Evolutionary conservation across 1,140 invertebrate species (phyloP), one percentile per base, ranked within the genome.

Genomic region (Octopus bimaculoides): DNA sequence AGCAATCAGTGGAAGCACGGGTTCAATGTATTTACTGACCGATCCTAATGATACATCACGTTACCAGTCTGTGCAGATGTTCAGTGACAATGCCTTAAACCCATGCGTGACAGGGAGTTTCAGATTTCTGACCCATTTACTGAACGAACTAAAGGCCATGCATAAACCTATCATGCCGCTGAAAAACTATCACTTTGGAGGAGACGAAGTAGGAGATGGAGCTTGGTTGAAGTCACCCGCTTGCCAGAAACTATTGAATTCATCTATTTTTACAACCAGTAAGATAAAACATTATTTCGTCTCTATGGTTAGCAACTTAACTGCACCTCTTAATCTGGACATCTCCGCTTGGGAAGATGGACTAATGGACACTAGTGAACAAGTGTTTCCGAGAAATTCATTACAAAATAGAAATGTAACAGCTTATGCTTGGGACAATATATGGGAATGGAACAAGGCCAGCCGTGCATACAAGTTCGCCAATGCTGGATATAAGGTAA

Each of bases 291-390:
- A 82, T 56, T 83, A 84, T 74, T 85, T 86, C 56, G 78, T 85
- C 55, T 69, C 53, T 7, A 75, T 80, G 26, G 75, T 87, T 9
- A 69, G 84, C 0, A 77, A 83, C 8, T 83, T 88, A 5, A 81
- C 84, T 26, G 20, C 73, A 52, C 52, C 55, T 0, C 77, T 80
- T 7, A 83, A 82, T 1, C 61, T 89, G 5, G 74, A 85, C 10
- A 52, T 89, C 9, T 84, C 79, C 0, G 86, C 83, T 2, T 89
- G 88, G 88, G 88, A 89, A 75, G 88, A 89, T 75, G 88, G 85
- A 0, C 75, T 88, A 20, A 83, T 86, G 78, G 76, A 80, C 6
- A 54, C 71, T 7, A 77, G 80, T 9, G 83, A 82, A 52, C n/a
- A 77, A 5, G 87, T 86, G 0, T 88, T 83, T 78, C 52, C 81